Base-by-base conservation (phyloP, 2,888 invertebrate species). In the Ariolimax columbianus region DNA sequence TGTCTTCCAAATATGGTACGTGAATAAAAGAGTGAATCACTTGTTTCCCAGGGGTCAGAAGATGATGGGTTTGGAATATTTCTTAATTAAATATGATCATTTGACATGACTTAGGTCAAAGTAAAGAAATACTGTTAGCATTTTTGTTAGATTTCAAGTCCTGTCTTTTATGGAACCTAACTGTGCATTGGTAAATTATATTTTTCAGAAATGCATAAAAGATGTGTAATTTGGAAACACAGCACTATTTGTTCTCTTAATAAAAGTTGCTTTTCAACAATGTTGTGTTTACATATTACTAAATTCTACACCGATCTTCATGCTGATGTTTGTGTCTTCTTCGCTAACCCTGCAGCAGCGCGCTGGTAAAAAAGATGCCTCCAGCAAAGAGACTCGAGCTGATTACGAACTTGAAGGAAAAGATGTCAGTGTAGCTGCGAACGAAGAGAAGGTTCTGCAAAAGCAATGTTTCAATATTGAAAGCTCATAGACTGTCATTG, bases 331-430 rank as follows among this genome's bases (percentile, higher is more conserved):
- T 78, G 3, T 77, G 79, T 79, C 66, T 75, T 82, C 63, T 82
- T 17, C 30, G 26, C 75, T 82, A 75, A 82, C 82, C 77, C 77
- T 83, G 63, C 77, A 83, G 77, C 83, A 77, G 77, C 83, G 83
- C 38, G 43, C 82, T 72, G 72, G 73, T 75, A 82, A 82, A 63
- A 82, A 75, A 75, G 82, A 82, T 38, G 82, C 55, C 82, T 83
- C 66, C 59, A 40, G 83, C 55, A 73, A 68, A 83, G 83, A 77
- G 77, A 59, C 47, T 40, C 83, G 83, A 40, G 51, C 83, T 38
- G 77, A 83, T 4, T 75, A 82, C 40, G 83, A 83, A 43, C 77
- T 43, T 47, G 77, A 77, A 19, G 47, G 51, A 6, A 77, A 68
- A 51, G 77, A 83, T 38, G 4, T 83, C 33, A n/a, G 14, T 81